Base-by-base conservation (phyloP, 2,113 vertebrate species). In the Oenanthe melanoleuca region DNA sequence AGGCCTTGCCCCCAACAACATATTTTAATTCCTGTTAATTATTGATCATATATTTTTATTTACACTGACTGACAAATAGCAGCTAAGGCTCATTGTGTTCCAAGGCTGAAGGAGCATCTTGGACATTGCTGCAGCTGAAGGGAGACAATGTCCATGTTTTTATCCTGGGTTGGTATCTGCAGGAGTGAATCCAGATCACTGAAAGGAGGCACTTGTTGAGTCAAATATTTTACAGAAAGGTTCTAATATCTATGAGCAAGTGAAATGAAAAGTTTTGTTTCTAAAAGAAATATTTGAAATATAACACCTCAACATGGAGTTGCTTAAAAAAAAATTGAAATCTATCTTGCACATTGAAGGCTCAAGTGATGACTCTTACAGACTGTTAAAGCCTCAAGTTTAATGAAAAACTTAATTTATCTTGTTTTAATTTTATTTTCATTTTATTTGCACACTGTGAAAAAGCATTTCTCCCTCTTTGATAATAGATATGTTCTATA, bases 1-100 rank as follows among this genome's bases (percentile, higher is more conserved):
- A 98, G 97, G 97, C 97, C 98, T 98, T 98, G 96, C 96, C 97
- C 97, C 92, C 94, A 97, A 98, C 97, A 98, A 98, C 97, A 98
- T 98, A 98, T 99, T 98, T 98, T 98, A 98, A 98, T 98, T 96
- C 97, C 80, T 96, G 96, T 98, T 97, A 98, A 98, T 98, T 98
- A 98, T 98, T 98, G 96, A 97, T 97, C 73, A 89, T 89, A 59
- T 97, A 74, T 96, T 97, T 97, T 97, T 97, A 96, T 97, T 97
- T 95, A 78, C 91, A 83, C 69, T 96, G 95, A 89, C 94, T 97
- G 97, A 88, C 95, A 65, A 50, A 74, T 6, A 63, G 71, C 84
- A 72, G 44, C 60, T 73, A 49, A 78, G 82, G 40, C 89, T 94
- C 52, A 7, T 85, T 66, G 10, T 21, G 22, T 56, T 80, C 71